These are phyloP conservation scores for Hydrochoerus hydrochaeris DNA, from an alignment of 2,113 vertebrate species.

Conservation along the genomic window DNA sequence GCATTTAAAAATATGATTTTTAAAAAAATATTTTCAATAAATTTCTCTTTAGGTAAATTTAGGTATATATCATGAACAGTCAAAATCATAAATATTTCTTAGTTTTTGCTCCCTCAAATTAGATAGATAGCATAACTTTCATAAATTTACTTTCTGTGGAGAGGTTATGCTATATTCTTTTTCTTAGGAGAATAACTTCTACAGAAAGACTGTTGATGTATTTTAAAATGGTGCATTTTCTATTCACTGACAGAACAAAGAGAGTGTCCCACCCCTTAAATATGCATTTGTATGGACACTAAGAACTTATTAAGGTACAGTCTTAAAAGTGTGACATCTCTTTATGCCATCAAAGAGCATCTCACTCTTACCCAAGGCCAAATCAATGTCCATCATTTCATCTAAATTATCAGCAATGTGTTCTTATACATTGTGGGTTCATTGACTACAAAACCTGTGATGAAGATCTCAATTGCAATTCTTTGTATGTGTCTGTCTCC, in stretches of 20 bases:
- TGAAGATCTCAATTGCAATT: not conserved
- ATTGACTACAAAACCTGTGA: rapidly evolving
- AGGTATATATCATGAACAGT: not conserved
- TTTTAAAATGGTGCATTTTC: not conserved
- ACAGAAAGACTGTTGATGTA: not conserved
- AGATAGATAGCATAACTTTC: not conserved
- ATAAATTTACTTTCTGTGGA: not conserved
- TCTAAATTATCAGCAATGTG: not conserved
- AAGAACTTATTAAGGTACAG: not conserved
- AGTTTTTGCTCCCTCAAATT: not conserved
- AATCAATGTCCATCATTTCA: not conserved
- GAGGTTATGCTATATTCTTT: not conserved
- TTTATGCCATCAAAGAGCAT: not conserved
- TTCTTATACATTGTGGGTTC: not conserved
- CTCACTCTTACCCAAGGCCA: not conserved
- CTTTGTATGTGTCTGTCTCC: rapidly evolving
- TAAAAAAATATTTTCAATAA: not conserved
- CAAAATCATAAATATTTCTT: not conserved
- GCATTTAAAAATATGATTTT: not conserved
- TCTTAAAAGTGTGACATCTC: not conserved
- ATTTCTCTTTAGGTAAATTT: not conserved
- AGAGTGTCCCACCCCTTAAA: rapidly evolving
- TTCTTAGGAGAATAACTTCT: not conserved
- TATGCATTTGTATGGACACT: not conserved
- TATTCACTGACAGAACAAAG: not conserved